Percentiles rank a stretch among this genome's conserved stretches.
Conservation (phyloP, 2,888 invertebrate species). For the Caenorhabditis japonica region DNA sequence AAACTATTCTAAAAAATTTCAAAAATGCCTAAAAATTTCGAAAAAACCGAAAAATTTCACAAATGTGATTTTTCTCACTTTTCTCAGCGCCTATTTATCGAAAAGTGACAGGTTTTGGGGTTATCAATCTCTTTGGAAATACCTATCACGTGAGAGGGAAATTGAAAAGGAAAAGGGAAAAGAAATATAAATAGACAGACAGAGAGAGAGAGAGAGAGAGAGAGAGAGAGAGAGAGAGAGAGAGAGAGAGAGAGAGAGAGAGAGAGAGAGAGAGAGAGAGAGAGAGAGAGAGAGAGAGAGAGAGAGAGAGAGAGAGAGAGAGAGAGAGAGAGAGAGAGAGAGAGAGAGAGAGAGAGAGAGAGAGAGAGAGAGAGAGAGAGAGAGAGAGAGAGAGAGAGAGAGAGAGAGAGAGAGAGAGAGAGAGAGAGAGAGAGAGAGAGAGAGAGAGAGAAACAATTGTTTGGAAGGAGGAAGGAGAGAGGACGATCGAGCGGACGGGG, state of each 20-base stretch:
- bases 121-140: no score
- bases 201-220: background rate
- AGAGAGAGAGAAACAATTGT: background rate
- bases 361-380: background rate
- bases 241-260: background rate
- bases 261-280: constrained; percentile 1
- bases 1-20: no score
- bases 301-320: constrained; percentile 11
- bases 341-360: background rate
- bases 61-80: no score
- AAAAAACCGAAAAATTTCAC: no score
- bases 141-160: no score
- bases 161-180: no score
- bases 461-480: constrained; percentile 1
- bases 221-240: background rate
- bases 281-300: background rate
- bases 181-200: no score
- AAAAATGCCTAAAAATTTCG: no score
- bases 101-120: no score
- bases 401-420: background rate
- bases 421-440: constrained; percentile 2
- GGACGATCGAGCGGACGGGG: background rate
- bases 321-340: constrained; percentile 8
- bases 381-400: constrained; percentile 7
- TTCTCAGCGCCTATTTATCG: no score